Conservation (phyloP, 2,888 invertebrate genomes). For the Orchestes rusci region DNA sequence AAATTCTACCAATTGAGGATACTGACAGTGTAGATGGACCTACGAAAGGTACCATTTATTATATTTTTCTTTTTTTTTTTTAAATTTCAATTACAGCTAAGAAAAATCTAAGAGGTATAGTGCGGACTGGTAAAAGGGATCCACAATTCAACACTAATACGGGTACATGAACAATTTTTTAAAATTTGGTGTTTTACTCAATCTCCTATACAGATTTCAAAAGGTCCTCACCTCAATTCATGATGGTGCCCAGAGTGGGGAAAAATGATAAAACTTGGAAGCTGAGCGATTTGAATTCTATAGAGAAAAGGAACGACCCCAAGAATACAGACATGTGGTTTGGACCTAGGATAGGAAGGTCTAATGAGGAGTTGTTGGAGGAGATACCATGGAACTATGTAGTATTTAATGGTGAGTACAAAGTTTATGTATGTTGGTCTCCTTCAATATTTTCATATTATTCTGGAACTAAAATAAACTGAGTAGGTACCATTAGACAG, state of each 20-base stretch:
- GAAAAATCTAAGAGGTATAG: too few relatives aligned
- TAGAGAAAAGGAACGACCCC: slow-evolving; percentile 16
- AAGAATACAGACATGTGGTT: slow-evolving; percentile 22
- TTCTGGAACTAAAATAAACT: not conserved
- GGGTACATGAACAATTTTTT: too few relatives aligned
- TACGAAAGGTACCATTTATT: too few relatives aligned
- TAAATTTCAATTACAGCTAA: too few relatives aligned
- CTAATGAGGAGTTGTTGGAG: slow-evolving; percentile 11
- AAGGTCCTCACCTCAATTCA: slow-evolving; percentile 15
- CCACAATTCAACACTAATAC: too few relatives aligned
- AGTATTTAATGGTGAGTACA: slow-evolving; percentile 16
- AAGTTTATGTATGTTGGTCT: not conserved
- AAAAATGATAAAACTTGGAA: slow-evolving; percentile 18
- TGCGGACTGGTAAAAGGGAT: too few relatives aligned
- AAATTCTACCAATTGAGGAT: too few relatives aligned
- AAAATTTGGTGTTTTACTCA: too few relatives aligned
- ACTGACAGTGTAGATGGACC: too few relatives aligned
- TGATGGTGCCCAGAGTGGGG: slow-evolving; percentile 16
- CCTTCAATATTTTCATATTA: not conserved
- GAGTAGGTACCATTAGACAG: too few relatives aligned
- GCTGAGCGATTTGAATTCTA: slow-evolving; percentile 1
- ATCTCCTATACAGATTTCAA: slow-evolving; percentile 18
- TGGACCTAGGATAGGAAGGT: slow-evolving; percentile 20
- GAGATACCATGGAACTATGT: slow-evolving; percentile 17
- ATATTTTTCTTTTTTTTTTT: too few relatives aligned